Base-by-base conservation (phyloP, 2,797 vertebrate species). In the Lerista edwardsae region DNA sequence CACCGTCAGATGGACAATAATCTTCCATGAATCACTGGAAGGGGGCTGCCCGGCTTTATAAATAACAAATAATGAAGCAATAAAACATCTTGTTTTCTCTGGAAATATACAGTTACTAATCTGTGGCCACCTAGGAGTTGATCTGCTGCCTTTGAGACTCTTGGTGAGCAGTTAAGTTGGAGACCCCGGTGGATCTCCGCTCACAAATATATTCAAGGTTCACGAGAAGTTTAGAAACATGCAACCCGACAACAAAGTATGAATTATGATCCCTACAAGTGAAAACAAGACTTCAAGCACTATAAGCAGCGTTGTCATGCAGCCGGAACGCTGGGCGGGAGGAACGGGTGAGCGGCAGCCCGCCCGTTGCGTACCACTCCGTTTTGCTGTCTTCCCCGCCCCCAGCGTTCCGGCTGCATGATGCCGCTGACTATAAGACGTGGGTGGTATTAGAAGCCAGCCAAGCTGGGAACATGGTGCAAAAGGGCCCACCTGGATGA, bases 21-120 rank as follows among this genome's bases (percentile, higher is more conserved):
- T 95, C 94, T 92, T 94, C 84, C 91, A 94, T 95, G 93, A 94
- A 96, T 96, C 94, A 95, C 74, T 91, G 92, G 92, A 92, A 87
- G 89, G 88, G 82, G 88, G 90, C 85, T 84, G 83, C 59, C 64
- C 82, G 82, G 86, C n/a, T 90, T 92, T 89, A 64, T 78, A 93
- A 91, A 83, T 86, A 93, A 86, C 0, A 41, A 89, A 93, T 73
- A 92, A 86, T 91, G 84, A 84, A 91, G 90, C 92, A 94, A 93
- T 90, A 93, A 95, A 95, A 84, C 36, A 86, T 87, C 64, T 85
- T 94, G 81, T 78, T 91, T 89, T 91, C 86, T 91, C 61, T 83
- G 90, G 89, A 87, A 92, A 83, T 69, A 59, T 9, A 89, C 75
- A 59, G n/a, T 75, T 89, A 93, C 76, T 90, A 93, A 91, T 91